Percentiles rank a stretch among this genome's conserved stretches.
These are phyloP conservation scores for Lacanobia oleracea DNA, from an alignment of 2,888 invertebrate genomes.

Conservation along the genomic window DNA sequence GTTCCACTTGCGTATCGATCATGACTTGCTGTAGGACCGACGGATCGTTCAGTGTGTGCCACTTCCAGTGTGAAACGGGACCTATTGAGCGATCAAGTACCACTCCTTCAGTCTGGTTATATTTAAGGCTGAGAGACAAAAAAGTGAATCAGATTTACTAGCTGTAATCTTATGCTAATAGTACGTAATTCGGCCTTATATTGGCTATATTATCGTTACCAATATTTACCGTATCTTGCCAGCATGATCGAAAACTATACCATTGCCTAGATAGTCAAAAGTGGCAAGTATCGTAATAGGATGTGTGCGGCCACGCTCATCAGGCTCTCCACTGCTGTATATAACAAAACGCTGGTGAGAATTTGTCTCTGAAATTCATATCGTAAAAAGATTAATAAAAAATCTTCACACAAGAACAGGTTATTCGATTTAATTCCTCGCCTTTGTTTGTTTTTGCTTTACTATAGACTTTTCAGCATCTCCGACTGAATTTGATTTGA, in stretches of 20 bases:
- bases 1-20: slow-evolving; percentile 84
- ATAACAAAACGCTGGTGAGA: slow-evolving; percentile 84
- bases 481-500: neutral
- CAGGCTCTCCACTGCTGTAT: slow-evolving; percentile 83
- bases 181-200: neutral
- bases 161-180: neutral
- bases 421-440: too few species aligned
- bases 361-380: slow-evolving; percentile 77
- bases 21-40: slow-evolving; percentile 87
- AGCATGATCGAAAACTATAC: slow-evolving; percentile 84
- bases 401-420: neutral
- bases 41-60: slow-evolving; percentile 87
- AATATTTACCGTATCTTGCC: slow-evolving; percentile 83
- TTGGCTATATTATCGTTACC: neutral
- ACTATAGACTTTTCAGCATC: too few species aligned
- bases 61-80: slow-evolving; percentile 86
- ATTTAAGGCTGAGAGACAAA: slow-evolving; percentile 79
- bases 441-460: too few species aligned
- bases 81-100: slow-evolving; percentile 83
- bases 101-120: slow-evolving; percentile 87
- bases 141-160: neutral
- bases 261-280: slow-evolving; percentile 86
- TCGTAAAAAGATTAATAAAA: neutral
- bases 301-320: slow-evolving; percentile 79
- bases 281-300: slow-evolving; percentile 83